phyloP scores from a whole-genome alignment of 2,113 vertebrate species.

The Proterorhinus semilunaris region DNA sequence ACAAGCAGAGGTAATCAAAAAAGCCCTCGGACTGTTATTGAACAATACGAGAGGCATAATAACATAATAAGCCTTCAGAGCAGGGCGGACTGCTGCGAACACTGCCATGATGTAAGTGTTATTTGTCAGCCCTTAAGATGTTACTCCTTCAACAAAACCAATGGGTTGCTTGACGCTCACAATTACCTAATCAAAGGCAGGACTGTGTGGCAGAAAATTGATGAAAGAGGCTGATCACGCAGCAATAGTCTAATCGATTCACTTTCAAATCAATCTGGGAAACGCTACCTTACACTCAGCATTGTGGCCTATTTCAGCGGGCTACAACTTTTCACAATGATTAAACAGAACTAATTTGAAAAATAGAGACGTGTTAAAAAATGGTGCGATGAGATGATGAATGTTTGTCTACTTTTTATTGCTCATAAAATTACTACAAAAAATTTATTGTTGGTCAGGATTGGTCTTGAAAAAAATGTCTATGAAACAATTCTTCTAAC shows the following conservation, averaged over 20 bases:
- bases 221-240: constrained; percentile 19
- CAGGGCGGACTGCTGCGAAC: constrained; percentile 59
- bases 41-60: constrained; percentile 62
- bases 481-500: too few species aligned
- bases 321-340: too few species aligned
- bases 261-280: background rate
- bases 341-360: too few species aligned
- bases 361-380: too few species aligned
- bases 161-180: constrained; percentile 58
- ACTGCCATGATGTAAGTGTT: constrained; percentile 62
- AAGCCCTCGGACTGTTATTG: constrained; percentile 36
- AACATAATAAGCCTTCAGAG: constrained; percentile 62
- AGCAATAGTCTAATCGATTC: background rate
- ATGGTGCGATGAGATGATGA: too few species aligned
- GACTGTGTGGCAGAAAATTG: constrained; percentile 57
- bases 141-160: constrained; percentile 38
- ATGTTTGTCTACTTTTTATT: too few species aligned
- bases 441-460: too few species aligned
- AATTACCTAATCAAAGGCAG: constrained; percentile 53
- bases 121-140: constrained; percentile 58
- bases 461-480: too few species aligned
- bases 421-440: too few species aligned
- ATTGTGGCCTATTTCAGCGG: background rate
- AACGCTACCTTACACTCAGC: background rate
- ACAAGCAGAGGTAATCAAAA: constrained; percentile 58